Base-by-base conservation (phyloP, 1,140 invertebrate genomes). In the Potamilus streckersoni region DNA sequence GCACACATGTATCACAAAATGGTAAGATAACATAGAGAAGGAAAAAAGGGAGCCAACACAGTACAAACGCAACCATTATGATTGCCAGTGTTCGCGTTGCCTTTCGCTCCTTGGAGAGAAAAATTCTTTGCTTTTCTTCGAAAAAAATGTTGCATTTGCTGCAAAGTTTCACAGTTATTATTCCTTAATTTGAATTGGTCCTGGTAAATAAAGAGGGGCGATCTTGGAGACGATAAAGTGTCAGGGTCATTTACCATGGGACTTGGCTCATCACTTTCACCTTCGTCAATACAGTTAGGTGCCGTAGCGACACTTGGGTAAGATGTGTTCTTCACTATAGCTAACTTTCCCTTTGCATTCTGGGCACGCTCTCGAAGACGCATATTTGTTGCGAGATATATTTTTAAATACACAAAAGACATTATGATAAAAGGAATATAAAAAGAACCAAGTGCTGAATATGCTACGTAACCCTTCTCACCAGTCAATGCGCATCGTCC, bases 31-130 rank as follows among this genome's bases (percentile, higher is more conserved):
- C 88, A 1, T 96, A 96, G 60, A 98, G 91, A 1, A 97, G 94
- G 88, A 98, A 98, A 88, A 98, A 99, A 2, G 97, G 97, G 58
- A 98, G 90, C 97, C 97, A 99, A 88, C 97, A 99, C 69, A 98
- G 90, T 16, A 95, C 95, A 85, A 99, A 99, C 1, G 96, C 96
- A 74, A 95, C 96, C 77, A 99, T 98, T 15, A 92, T 90, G 68
- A 99, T 97, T 17, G 96, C 97, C 74, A 99, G 92, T 0, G 97
- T 98, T n/a, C 96, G 95, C 69, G 96, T 97, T 8, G 97, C 97
- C 87, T 98, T 97, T 57, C 95, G 92, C 84, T 97, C 96, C 83
- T 97, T 95, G 0, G 96, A 96, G 74, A 98, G 89, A 1, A 96
- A 97, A 81, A 98, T 98, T 80, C 95, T 93, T 89, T 98, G 96